phyloP scores from a whole-genome alignment of 37 sponge, comb jelly and placozoan genomes.

The Spongilla lacustris region DNA sequence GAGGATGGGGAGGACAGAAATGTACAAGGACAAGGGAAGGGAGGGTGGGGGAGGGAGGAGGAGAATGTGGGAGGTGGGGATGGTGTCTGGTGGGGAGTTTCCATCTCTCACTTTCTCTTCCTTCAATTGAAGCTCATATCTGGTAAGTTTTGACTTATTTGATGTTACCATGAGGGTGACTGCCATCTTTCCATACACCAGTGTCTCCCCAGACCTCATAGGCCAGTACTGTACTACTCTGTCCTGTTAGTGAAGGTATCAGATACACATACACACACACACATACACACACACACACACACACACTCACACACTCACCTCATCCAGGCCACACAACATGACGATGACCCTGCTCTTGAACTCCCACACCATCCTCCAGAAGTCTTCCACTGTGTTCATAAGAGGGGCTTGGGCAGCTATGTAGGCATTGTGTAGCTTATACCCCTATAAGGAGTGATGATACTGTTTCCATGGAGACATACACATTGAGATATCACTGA shows the following conservation, averaged over 20 bases:
- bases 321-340: slow-evolving; percentile 47
- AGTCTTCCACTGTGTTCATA: slow-evolving; percentile 40
- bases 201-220: background rate
- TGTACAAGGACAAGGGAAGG: too few species aligned
- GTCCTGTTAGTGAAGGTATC: slow-evolving; percentile 33
- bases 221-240: slow-evolving; percentile 62
- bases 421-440: slow-evolving; percentile 65
- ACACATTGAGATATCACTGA: slow-evolving; percentile 8
- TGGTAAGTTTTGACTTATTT: background rate
- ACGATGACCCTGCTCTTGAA: slow-evolving; percentile 43
- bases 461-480: background rate
- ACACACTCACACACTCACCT: too few species aligned
- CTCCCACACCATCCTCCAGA: slow-evolving; percentile 79
- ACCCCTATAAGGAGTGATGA: slow-evolving; percentile 35
- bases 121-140: slow-evolving; percentile 31
- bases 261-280: too few species aligned
- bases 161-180: slow-evolving; percentile 26
- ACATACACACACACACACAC: too few species aligned
- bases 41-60: too few species aligned
- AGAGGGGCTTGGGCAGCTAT: slow-evolving; percentile 69
- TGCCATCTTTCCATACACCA: slow-evolving; percentile 17
- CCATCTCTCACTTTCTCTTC: slow-evolving; percentile 61
- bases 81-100: too few species aligned
- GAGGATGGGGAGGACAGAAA: too few species aligned
- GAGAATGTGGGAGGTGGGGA: too few species aligned